Conservation (phyloP, 1,140 invertebrate genomes). For the Heterodera carotae region DNA sequence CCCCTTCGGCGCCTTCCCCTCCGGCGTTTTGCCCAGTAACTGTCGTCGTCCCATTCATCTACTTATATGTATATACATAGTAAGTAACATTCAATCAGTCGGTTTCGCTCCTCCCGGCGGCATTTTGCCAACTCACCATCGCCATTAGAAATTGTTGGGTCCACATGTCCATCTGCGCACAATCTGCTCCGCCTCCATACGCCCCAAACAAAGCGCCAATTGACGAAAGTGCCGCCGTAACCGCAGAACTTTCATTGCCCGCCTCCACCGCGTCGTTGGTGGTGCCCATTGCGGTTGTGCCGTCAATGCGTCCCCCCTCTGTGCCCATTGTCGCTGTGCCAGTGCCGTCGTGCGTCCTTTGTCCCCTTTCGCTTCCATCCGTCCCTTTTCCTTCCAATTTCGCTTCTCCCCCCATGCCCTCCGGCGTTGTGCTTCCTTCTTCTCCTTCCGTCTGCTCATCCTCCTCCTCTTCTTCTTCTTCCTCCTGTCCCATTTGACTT, state of each 20-base stretch:
- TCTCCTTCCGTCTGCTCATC: not conserved
- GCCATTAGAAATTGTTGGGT: not conserved
- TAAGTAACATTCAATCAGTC: too few species aligned
- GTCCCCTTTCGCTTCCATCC: not conserved
- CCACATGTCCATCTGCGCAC: not conserved
- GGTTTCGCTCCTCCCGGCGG: too few species aligned
- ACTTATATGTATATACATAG: too few species aligned
- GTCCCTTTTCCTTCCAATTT: not conserved
- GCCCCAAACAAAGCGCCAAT: not conserved
- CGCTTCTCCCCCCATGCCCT: not conserved
- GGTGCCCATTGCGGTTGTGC: too few species aligned
- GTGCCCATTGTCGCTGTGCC: not conserved
- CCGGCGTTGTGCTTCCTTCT: not conserved
- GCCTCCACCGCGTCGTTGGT: too few species aligned
- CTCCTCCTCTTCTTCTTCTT: not conserved
- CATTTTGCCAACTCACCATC: not conserved
- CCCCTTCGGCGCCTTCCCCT: not conserved
- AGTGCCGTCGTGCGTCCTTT: too few species aligned
- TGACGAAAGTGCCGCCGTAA: not conserved
- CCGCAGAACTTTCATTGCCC: not conserved
- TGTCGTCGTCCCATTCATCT: not conserved
- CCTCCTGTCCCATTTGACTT: conserved; percentile 1
- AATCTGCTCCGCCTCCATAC: not conserved
- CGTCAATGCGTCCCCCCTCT: too few species aligned
- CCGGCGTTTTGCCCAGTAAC: not conserved